These are phyloP conservation scores for Drosophila nr. perissopoda DNA, from an alignment of 2,888 invertebrate genomes.

Conservation along the genomic window DNA sequence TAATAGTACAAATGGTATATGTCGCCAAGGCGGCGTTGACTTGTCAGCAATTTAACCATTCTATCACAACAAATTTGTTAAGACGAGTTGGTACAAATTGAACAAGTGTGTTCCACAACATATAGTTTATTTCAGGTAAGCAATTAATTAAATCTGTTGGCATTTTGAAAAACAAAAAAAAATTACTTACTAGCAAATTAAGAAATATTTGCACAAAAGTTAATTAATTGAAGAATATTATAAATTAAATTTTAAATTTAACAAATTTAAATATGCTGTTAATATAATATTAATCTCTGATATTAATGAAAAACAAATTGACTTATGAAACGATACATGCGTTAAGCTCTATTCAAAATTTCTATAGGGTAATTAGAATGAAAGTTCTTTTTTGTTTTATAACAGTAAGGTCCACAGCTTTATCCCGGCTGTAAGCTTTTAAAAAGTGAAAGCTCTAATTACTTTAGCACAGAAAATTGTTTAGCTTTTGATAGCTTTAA, in stretches of 20 bases:
- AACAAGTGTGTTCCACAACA: neutral
- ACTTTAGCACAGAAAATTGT: neutral
- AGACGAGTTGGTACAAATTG: neutral
- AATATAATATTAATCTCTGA: neutral
- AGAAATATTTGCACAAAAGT: too few relatives aligned
- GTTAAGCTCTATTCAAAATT: neutral
- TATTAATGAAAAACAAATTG: neutral
- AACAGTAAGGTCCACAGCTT: neutral
- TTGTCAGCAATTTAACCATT: constrained; percentile 9
- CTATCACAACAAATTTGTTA: neutral
- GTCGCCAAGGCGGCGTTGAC: constrained; percentile 2
- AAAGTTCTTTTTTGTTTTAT: neutral
- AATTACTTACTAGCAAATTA: neutral
- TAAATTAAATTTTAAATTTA: neutral
- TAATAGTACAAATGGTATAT: constrained; percentile 10
- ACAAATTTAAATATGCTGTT: neutral
- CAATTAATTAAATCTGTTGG: neutral
- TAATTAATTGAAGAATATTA: too few relatives aligned
- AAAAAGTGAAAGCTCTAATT: neutral
- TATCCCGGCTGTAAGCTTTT: neutral
- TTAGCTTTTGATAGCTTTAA: constrained; percentile 5
- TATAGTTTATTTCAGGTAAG: neutral
- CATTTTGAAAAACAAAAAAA: neutral
- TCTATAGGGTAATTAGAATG: neutral
- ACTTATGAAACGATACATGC: neutral